Evolutionary conservation across 2,113 vertebrate genomes (phyloP), one percentile per base, ranked within the genome.

Genomic region (Rhabdomys dilectus): DNA sequence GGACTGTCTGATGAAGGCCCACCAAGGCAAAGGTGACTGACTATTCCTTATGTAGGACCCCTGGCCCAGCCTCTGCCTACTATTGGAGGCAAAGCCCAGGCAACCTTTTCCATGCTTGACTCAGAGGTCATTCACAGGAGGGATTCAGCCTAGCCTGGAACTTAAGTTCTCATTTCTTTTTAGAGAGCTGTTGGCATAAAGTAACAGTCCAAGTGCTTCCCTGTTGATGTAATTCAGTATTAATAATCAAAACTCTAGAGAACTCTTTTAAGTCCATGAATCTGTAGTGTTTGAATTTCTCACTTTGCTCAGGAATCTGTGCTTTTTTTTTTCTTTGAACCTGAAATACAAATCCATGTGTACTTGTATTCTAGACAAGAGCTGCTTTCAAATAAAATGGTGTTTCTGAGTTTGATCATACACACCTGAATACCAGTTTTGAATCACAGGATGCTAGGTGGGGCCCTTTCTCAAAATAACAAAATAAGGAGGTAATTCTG

Each of bases 1-100:
- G 4, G 99, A 99, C 91, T 99, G 99, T 97, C 96, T 99, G 97
- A 98, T 99, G 97, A 99, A 99, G 98, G 99, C 99, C 0, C 99
- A 99, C 97, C 99, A 99, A 0, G 99, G 99, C 78, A 99, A 99
- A 99, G 99, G 99, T 99, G 92, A 96, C n/a, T 99, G 92, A 96
- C n/a, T 17, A 48, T 87, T 96, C 45, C 45, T 89, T 39, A 6
- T 3, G 16, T 3, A 4, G 7, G 34, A 66, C 48, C 78, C 84
- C 75, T 60, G 53, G 42, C 8, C n/a, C 70, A 10, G 3, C 42
- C 73, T 53, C 60, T 16, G 81, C 36, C 24, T 75, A 60, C 87
- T 39, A 26, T 26, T 51, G 76, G 51, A 51, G 77, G 34, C 58
- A 87, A 86, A 96, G 60, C 66, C 39, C n/a, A 36, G 4, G 53